A percentile compares a stretch with the other conserved stretches of the same genome.
Conservation (phyloP, 2,113 vertebrate species). For the Neopipo cinnamomea region DNA sequence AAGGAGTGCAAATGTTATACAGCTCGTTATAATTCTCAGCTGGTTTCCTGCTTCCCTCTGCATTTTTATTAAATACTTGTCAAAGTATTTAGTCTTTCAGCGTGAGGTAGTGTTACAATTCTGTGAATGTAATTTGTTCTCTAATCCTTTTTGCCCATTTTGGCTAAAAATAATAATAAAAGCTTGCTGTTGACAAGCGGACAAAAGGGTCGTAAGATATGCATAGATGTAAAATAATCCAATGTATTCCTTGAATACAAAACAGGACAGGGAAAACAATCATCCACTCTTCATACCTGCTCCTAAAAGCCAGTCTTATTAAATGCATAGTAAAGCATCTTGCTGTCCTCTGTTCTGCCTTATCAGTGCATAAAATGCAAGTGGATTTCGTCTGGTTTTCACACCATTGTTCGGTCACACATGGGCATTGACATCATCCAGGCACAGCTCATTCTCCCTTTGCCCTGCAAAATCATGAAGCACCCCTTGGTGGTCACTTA, state of each 20-base stretch:
- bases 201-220: background rate
- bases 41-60: conserved; percentile 13
- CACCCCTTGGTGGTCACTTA: background rate
- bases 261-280: background rate
- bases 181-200: background rate
- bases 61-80: conserved; percentile 36
- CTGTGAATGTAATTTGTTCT: background rate
- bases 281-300: background rate
- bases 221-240: background rate
- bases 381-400: background rate
- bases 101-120: background rate
- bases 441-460: background rate
- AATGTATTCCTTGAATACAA: background rate
- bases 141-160: background rate
- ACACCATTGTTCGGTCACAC: background rate
- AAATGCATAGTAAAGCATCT: background rate
- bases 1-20: conserved; percentile 1
- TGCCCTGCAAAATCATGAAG: background rate
- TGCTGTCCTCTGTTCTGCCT: background rate
- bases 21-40: conserved; percentile 25
- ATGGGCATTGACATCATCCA: background rate
- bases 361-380: background rate
- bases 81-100: conserved; percentile 9
- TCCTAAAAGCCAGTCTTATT: background rate
- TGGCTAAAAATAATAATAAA: background rate